Evolutionary conservation across 2,888 invertebrate species (phyloP), one percentile per base, ranked within the genome.

Genomic region (Stegana nigrithorax): DNA sequence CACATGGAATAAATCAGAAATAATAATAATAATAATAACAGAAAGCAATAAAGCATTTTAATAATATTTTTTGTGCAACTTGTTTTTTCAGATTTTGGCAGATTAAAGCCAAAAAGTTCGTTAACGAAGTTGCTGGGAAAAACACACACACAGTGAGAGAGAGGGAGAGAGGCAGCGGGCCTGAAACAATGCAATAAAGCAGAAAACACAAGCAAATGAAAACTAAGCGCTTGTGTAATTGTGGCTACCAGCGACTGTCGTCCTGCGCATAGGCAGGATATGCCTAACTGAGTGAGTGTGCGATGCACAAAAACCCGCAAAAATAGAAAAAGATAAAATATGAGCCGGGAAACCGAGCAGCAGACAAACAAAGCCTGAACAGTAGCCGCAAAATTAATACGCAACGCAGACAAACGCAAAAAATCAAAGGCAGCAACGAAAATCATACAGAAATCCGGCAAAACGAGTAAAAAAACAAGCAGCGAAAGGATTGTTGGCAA

Each of bases 31-130:
- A n/a, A n/a, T n/a, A n/a, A n/a, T n/a, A n/a, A n/a, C n/a, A n/a
- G n/a, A n/a, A n/a, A n/a, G n/a, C n/a, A n/a, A n/a, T n/a, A n/a
- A n/a, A n/a, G 27, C 42, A 27, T 14, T 57, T 1, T 6, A 58
- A n/a, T 39, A 56, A 25, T 42, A 14, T 42, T n/a, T 14, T 42
- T 42, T 14, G 6, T 5, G 19, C 21, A 39, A 60, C 44, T 42
- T 23, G 42, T 23, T 7, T 56, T 47, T 59, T 21, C 27, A 19
- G 29, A 10, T 60, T 27, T 51, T 62, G 62, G 1, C 59, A 63
- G 63, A 56, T 44, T 66, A 63, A 63, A 66, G 62, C 63, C 42
- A 17, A 42, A 42, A 42, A n/a, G 17, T 42, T 42, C 42, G 42
- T 42, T 42, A 42, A 14, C 42, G 42, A 17, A 8, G 25, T n/a